These are phyloP conservation scores for Heterocephalus glaber DNA, from an alignment of 2,113 vertebrate species.

Conservation along the genomic window DNA sequence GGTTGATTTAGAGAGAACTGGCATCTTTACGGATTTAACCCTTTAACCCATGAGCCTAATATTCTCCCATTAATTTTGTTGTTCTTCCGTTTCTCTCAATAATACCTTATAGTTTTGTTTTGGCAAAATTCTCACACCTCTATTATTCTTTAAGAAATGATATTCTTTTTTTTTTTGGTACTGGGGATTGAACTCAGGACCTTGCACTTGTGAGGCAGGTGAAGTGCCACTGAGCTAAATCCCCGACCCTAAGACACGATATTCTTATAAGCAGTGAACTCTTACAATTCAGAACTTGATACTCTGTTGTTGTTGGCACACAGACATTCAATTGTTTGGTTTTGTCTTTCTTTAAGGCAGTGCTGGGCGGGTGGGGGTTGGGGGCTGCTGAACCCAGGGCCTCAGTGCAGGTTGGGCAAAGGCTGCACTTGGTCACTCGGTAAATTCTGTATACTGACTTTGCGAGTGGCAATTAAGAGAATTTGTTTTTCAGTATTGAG, in stretches of 20 bases:
- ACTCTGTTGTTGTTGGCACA: neutral
- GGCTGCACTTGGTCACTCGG: neutral
- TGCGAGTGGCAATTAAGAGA: neutral
- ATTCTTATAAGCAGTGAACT: neutral
- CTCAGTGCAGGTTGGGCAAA: neutral
- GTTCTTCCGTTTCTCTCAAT: constrained; percentile 3
- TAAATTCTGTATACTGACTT: neutral
- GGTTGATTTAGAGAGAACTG: neutral
- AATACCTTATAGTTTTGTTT: neutral
- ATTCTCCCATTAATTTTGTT: neutral
- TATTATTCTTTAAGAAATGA: constrained; percentile 1
- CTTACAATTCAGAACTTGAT: neutral
- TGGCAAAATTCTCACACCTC: neutral
- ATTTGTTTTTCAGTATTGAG: neutral
- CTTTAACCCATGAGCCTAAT: neutral
- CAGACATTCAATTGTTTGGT: neutral
- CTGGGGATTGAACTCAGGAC: too few relatives aligned
- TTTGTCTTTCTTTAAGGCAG: neutral
- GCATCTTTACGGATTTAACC: neutral
- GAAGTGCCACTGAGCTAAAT: too few relatives aligned
- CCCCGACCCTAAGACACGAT: too few relatives aligned
- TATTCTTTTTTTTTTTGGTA: too few relatives aligned
- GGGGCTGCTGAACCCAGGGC: neutral
- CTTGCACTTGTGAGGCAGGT: too few relatives aligned
- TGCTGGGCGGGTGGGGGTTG: too few relatives aligned